Conservation (phyloP, 2,888 invertebrate species). For the Drosophila pseudotalamancana region DNA sequence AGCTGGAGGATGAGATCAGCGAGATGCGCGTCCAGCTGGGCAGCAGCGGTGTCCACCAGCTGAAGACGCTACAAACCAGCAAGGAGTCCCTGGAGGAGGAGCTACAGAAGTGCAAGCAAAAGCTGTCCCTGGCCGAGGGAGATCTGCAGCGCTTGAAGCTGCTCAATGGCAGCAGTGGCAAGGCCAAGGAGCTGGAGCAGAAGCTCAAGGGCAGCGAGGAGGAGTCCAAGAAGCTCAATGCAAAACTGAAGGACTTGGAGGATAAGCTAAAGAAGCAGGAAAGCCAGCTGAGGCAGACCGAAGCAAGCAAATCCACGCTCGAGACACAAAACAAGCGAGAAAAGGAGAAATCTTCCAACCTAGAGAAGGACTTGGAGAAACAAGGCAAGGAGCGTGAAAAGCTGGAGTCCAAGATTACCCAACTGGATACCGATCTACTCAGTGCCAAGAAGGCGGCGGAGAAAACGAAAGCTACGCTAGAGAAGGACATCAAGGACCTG, state of each 20-base stretch:
- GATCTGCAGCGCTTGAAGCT: slow-evolving; percentile 81
- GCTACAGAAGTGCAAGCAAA: slow-evolving; percentile 88
- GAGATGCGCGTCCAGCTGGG: slow-evolving; percentile 84
- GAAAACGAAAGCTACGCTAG: slow-evolving; percentile 88
- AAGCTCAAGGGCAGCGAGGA: slow-evolving; percentile 89
- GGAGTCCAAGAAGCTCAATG: slow-evolving; percentile 87
- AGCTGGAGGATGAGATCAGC: slow-evolving; percentile 94
- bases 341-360: slow-evolving; percentile 84
- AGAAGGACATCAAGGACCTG: slow-evolving; percentile 91
- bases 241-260: slow-evolving; percentile 85
- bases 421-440: slow-evolving; percentile 86
- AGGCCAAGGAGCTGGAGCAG: slow-evolving; percentile 87
- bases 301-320: slow-evolving; percentile 83
- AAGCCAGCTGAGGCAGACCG: slow-evolving; percentile 85
- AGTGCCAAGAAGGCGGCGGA: slow-evolving; percentile 88
- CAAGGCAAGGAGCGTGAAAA: slow-evolving; percentile 87
- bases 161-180: slow-evolving; percentile 84
- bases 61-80: slow-evolving; percentile 87
- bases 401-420: slow-evolving; percentile 87
- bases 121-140: slow-evolving; percentile 87
- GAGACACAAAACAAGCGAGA: slow-evolving; percentile 85
- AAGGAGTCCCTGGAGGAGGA: slow-evolving; percentile 87
- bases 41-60: slow-evolving; percentile 83
- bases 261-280: slow-evolving; percentile 85
- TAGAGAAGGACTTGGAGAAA: slow-evolving; percentile 88